Percentiles rank a stretch among this genome's conserved stretches.
phyloP scores from a whole-genome alignment of 2,797 vertebrate species.

The Chromobotia macracanthus region DNA sequence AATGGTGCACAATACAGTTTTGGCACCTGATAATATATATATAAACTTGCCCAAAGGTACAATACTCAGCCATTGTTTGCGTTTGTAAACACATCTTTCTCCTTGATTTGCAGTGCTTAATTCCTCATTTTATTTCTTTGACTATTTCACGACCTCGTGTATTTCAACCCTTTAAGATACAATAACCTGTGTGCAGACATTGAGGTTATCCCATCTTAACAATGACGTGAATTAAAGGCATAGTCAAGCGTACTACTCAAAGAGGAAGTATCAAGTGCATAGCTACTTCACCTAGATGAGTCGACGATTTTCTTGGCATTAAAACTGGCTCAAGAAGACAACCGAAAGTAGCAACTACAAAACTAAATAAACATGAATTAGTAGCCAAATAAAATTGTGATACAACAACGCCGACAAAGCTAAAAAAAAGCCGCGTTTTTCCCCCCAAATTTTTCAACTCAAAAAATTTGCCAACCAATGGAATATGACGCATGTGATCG shows the following conservation, averaged over 20 bases:
- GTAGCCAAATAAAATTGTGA: constrained; percentile 15
- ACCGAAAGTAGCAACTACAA: constrained; percentile 6
- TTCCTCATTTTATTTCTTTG: constrained; percentile 7
- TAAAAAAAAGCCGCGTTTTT: constrained; percentile 30
- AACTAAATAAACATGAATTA: constrained; percentile 7
- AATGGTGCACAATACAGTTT: constrained; percentile 77
- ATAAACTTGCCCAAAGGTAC: constrained; percentile 81
- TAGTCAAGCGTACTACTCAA: constrained; percentile 26
- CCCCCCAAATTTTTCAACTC: constrained; percentile 7
- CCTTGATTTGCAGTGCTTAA: constrained; percentile 5
- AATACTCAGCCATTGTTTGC: constrained; percentile 77
- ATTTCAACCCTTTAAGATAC: neutral
- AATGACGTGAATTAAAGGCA: constrained; percentile 24
- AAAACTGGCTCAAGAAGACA: constrained; percentile 32
- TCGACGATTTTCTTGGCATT: constrained; percentile 29
- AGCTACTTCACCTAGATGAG: constrained; percentile 39
- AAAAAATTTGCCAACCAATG: constrained; percentile 53
- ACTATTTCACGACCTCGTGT: neutral
- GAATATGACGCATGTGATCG: neutral
- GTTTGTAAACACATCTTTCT: constrained; percentile 51
- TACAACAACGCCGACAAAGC: constrained; percentile 20
- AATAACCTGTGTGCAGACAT: neutral
- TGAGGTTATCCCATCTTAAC: constrained; percentile 1
- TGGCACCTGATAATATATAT: constrained; percentile 81
- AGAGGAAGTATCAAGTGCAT: constrained; percentile 39